Conservation (phyloP, 2,888 invertebrate species). For the Amblyteles armatorius region DNA sequence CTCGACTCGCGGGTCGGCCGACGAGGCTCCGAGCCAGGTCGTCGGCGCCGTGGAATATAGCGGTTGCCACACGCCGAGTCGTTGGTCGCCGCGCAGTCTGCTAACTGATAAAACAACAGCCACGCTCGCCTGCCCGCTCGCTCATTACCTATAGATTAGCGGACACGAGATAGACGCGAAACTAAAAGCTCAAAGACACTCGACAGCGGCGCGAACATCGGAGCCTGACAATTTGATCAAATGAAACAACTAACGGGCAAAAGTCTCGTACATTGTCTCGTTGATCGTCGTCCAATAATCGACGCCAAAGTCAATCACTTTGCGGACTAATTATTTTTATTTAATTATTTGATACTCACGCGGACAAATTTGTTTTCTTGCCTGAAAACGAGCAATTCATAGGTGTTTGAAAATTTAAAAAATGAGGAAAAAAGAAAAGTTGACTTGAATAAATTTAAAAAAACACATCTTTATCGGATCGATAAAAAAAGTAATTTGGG, state of each 20-base stretch:
- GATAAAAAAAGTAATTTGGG: neutral
- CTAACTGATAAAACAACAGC: constrained; percentile 55
- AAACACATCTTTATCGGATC: neutral
- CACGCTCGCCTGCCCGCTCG: constrained; percentile 21
- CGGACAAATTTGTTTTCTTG: too few relatives aligned
- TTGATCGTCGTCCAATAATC: neutral
- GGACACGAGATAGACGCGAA: constrained; percentile 24
- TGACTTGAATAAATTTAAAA: neutral
- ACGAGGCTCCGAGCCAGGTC: constrained; percentile 27
- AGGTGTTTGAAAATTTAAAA: too few relatives aligned
- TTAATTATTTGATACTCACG: too few relatives aligned
- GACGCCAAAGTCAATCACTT: neutral
- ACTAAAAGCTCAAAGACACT: constrained; percentile 20
- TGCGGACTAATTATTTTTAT: neutral
- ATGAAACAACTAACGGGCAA: neutral
- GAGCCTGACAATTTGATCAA: neutral
- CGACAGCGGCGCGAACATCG: constrained; percentile 8
- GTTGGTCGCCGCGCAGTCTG: constrained; percentile 60
- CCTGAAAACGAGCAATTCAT: too few relatives aligned
- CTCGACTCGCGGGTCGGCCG: constrained; percentile 31
- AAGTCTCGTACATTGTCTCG: neutral
- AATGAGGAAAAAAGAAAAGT: neutral
- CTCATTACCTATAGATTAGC: constrained; percentile 53
- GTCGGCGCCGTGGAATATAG: constrained; percentile 25
- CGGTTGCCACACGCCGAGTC: constrained; percentile 1